Conservation (phyloP, 1,140 invertebrate species). For the Mycetomoellerius zeteki region DNA sequence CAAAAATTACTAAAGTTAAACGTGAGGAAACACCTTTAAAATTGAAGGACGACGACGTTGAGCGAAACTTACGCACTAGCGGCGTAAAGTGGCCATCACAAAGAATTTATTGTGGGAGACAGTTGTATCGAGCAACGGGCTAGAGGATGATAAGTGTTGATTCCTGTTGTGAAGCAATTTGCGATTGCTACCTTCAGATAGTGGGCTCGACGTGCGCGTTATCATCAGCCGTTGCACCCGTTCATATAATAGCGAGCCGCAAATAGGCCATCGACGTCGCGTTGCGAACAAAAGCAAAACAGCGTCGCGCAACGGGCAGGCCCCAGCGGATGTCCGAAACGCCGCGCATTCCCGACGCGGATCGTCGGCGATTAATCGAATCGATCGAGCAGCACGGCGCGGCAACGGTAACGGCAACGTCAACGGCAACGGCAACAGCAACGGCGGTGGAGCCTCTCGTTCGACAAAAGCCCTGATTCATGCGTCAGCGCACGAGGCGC, state of each 20-base stretch:
- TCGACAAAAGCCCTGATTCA: slow-evolving; percentile 47
- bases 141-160: slow-evolving; percentile 14
- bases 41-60: neutral
- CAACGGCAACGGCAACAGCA: neutral
- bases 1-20: slow-evolving; percentile 18
- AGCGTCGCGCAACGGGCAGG: slow-evolving; percentile 20
- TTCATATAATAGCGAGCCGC: slow-evolving; percentile 53
- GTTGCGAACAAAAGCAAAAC: slow-evolving; percentile 58
- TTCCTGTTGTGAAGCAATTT: slow-evolving; percentile 33
- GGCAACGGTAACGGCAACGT: too few species aligned
- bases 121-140: neutral
- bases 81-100: neutral
- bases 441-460: neutral
- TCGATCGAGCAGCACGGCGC: slow-evolving; percentile 41
- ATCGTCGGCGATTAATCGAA: slow-evolving; percentile 63
- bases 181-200: slow-evolving; percentile 46
- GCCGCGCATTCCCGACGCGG: slow-evolving; percentile 62
- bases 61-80: neutral
- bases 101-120: slow-evolving; percentile 16
- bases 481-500: slow-evolving; percentile 29
- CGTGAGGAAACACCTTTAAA: neutral
- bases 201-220: slow-evolving; percentile 22
- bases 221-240: slow-evolving; percentile 48
- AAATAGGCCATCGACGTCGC: slow-evolving; percentile 58
- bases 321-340: slow-evolving; percentile 61